Percentiles rank a stretch among this genome's conserved stretches.
phyloP scores from a whole-genome alignment of 2,888 invertebrate species.

The Cheilosia vernalis region DNA sequence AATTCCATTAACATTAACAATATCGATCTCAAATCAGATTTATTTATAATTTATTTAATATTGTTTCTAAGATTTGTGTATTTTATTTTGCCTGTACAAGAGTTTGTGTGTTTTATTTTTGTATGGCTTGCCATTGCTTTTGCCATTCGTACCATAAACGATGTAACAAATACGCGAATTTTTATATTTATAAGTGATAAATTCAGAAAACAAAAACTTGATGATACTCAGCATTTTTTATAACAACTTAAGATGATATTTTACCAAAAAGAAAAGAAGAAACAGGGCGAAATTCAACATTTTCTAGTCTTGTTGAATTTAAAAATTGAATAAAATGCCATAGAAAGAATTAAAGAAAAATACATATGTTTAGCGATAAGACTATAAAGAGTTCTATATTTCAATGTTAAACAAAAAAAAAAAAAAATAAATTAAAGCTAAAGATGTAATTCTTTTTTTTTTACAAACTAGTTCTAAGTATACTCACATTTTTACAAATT shows the following conservation, averaged over 20 bases:
- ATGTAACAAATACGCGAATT: slow-evolving; percentile 9
- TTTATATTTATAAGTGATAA: slow-evolving; percentile 48
- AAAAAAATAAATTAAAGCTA: slow-evolving; percentile 14
- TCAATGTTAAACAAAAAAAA: slow-evolving; percentile 50
- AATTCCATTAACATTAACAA: slow-evolving; percentile 66
- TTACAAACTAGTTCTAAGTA: slow-evolving; percentile 29
- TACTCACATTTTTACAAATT: neutral
- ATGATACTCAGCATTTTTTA: slow-evolving; percentile 62
- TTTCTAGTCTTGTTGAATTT: slow-evolving; percentile 72
- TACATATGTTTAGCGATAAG: slow-evolving; percentile 56
- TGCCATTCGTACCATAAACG: slow-evolving; percentile 18
- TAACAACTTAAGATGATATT: slow-evolving; percentile 34
- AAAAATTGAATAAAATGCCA: slow-evolving; percentile 54
- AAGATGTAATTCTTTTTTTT: slow-evolving; percentile 22
- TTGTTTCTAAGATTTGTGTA: slow-evolving; percentile 37
- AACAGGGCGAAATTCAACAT: slow-evolving; percentile 67
- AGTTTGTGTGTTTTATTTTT: slow-evolving; percentile 38
- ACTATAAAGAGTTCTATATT: slow-evolving; percentile 59
- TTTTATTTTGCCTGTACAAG: slow-evolving; percentile 14
- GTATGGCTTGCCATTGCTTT: slow-evolving; percentile 34
- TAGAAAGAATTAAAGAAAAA: slow-evolving; percentile 47
- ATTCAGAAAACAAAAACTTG: slow-evolving; percentile 19
- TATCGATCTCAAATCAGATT: slow-evolving; percentile 56
- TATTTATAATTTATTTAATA: slow-evolving; percentile 62
- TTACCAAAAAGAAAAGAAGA: slow-evolving; percentile 44